A percentile compares a stretch with the other conserved stretches of the same genome.
These are phyloP conservation scores for Halcyon malimbica DNA, from an alignment of 2,113 vertebrate species.

Conservation along the genomic window DNA sequence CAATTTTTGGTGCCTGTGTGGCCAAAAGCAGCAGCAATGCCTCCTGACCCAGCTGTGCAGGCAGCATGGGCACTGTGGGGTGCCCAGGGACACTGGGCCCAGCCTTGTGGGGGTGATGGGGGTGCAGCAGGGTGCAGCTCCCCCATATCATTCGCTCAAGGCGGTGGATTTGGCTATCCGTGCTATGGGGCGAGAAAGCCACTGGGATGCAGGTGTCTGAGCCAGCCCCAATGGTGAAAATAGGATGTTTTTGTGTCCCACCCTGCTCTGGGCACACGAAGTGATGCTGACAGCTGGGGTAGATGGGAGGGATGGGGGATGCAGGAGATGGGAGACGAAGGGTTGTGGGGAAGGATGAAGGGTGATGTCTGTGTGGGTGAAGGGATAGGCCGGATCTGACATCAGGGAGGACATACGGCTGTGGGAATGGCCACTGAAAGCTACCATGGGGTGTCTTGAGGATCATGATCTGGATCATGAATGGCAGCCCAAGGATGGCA, in stretches of 20 bases:
- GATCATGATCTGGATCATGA: background rate
- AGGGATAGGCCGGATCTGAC: accelerated
- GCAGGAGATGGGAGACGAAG: too few species aligned
- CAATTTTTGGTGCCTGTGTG: accelerated
- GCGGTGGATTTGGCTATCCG: background rate
- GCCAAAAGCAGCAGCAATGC: background rate
- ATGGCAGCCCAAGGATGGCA: background rate
- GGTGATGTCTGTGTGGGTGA: background rate
- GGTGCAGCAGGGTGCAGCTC: background rate
- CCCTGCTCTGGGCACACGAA: background rate
- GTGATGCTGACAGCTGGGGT: background rate
- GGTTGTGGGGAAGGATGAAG: background rate
- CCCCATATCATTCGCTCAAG: accelerated
- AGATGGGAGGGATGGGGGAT: too few species aligned
- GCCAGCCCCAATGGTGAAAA: background rate
- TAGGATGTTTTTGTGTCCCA: background rate
- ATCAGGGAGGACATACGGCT: accelerated
- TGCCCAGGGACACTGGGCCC: too few species aligned
- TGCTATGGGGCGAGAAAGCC: background rate
- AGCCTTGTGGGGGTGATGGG: too few species aligned
- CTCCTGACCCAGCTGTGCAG: too few species aligned
- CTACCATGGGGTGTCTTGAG: background rate
- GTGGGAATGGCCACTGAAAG: background rate
- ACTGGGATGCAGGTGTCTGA: background rate
- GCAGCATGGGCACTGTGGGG: accelerated